phyloP scores from a whole-genome alignment of 1,140 invertebrate genomes.

The Cherax destructor region DNA sequence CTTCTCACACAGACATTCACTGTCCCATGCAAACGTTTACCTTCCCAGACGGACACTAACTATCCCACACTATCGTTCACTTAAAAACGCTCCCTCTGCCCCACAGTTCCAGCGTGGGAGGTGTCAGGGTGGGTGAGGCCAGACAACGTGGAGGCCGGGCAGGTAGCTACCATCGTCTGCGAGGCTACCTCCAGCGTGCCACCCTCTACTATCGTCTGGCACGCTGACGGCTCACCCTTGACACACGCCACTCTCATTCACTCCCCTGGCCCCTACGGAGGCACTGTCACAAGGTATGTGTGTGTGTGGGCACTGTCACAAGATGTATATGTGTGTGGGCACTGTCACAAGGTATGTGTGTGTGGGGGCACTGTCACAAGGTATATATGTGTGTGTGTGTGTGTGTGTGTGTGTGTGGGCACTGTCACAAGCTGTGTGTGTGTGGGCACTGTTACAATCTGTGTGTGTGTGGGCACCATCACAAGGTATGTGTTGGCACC shows the following conservation, averaged over 20 bases:
- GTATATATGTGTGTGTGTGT: neutral
- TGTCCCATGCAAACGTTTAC: too few relatives aligned
- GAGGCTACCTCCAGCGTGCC: slow-evolving; percentile 50
- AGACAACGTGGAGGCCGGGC: slow-evolving; percentile 15
- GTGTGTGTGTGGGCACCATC: too few relatives aligned
- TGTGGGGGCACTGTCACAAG: too few relatives aligned
- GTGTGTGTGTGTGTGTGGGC: slow-evolving; percentile 7
- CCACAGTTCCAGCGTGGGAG: slow-evolving; percentile 31
- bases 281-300: slow-evolving; percentile 42
- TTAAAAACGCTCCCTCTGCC: too few relatives aligned
- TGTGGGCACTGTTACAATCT: too few relatives aligned
- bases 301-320: neutral
- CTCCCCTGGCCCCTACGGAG: slow-evolving; percentile 34
- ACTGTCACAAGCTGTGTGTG: slow-evolving; percentile 1
- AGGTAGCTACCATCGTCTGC: slow-evolving; percentile 38
- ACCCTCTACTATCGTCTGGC: slow-evolving; percentile 56
- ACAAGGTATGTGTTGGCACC: too few relatives aligned
- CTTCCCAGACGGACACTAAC: too few relatives aligned
- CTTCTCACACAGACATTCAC: too few relatives aligned
- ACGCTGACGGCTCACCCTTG: neutral
- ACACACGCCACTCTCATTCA: neutral
- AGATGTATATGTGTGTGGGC: slow-evolving; percentile 28
- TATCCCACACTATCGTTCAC: too few relatives aligned
- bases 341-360: slow-evolving; percentile 26
- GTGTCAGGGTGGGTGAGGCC: slow-evolving; percentile 28